Base-by-base conservation (phyloP, 2,113 vertebrate genomes). In the Leptocoma aspasia region DNA sequence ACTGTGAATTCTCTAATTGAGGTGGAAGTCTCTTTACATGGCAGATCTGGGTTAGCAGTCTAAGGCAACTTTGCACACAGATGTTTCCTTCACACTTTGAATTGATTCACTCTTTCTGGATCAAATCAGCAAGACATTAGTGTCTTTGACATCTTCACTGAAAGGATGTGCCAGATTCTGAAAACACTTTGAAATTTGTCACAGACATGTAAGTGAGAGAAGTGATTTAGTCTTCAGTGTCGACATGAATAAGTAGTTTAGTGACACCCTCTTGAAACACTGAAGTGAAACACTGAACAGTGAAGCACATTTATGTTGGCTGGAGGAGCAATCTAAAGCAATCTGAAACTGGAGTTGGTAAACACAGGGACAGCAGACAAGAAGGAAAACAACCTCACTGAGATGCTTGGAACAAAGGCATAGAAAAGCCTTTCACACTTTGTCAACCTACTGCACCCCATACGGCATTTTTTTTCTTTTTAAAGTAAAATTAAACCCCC, bases 211-310 rank as follows among this genome's bases (percentile, higher is more conserved):
- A 95, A 83, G 89, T 19, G 73, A 96, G 78, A 93, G 56, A 86
- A 95, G 85, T 47, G 79, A 95, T 93, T 97, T 87, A 95, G 71
- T 70, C 83, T 88, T 90, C 39, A 78, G 65, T 63, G 83, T 86
- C 86, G 85, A 96, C 91, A 64, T 47, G 86, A 92, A 57, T 84
- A 95, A 94, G 78, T 60, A 52, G 87, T 86, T 90, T 75, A 52
- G 84, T 94, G 89, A 66, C 89, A 52, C 65, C 86, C 84, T 80
- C 93, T 76, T 68, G 86, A 89, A 91, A 94, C 57, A 82, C 52
- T 56, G 39, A 39, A 39, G 39, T 68, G 86, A 89, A 91, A 94
- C 57, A 82, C 49, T 52, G 82, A 92, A 45, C 41, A 84, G 82
- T 23, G 75, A 96, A 77, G 79, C 8, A 21, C 87, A 73, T 91